Base-by-base conservation (phyloP, 2,797 vertebrate genomes). In the Sebastes cheni region DNA sequence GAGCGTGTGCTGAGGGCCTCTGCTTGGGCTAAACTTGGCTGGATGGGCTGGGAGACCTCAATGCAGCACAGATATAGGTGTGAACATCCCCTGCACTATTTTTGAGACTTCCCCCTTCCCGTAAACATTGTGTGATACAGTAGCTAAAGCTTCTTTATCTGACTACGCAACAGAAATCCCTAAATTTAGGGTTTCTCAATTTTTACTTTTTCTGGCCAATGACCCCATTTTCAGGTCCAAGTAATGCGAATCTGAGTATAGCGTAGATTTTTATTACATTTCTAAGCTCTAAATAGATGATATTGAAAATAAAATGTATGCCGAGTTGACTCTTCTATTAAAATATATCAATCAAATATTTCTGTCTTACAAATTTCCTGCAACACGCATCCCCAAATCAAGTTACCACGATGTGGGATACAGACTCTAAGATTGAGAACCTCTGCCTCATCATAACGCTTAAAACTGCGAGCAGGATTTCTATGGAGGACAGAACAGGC, bases 11-110 rank as follows among this genome's bases (percentile, higher is more conserved):
- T 77, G 36, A 86, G 79, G 90, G 83, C 89, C 82, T 82, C 2
- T 54, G 50, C 83, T 73, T 8, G 62, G 86, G 86, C 91, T 92
- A 92, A 89, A 92, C 88, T 89, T 87, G 91, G 91, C 75, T 81
- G 69, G 29, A 67, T 80, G 80, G 84, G 83, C 72, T 69, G 67
- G 82, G 88, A 92, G 89, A 83, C 85, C 86, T 91, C 79, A 81
- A 82, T 87, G 90, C 83, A 85, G 86, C 67, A 81, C 86, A 71
- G 56, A 91, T 82, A 79, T 74, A 84, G 76, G 67, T 82, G 56
- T 54, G 78, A 88, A 83, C 72, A 75, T 71, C 89, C 84, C 86
- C 64, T 46, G 74, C 18, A 7, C 77, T 82, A 75, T 86, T 86
- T 89, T 9, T 72, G 14, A 84, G 71, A 78, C 66, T 72, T 74